A percentile compares a stretch with the other conserved stretches of the same genome.
These are phyloP conservation scores for Pogonocichla stellata DNA, from an alignment of 2,113 vertebrate genomes.

Conservation along the genomic window DNA sequence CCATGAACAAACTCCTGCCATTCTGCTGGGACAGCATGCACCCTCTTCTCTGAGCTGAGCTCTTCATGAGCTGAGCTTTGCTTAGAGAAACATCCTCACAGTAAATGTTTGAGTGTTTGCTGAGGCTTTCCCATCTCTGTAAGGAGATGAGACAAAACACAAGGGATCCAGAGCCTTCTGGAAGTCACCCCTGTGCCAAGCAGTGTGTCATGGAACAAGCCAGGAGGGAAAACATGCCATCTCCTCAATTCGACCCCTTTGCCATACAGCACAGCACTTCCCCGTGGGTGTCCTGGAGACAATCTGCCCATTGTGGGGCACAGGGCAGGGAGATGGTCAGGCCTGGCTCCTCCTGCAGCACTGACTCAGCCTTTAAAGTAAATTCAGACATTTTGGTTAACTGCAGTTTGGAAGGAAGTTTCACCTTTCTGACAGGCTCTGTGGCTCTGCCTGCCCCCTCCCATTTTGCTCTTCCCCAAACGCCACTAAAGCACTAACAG, in stretches of 20 bases:
- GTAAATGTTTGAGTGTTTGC: neutral
- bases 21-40: fast-evolving
- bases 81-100: neutral
- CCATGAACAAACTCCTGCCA: neutral
- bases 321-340: too few relatives aligned
- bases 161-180: neutral
- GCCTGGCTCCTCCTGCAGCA: fast-evolving
- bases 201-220: fast-evolving
- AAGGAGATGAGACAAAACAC: fast-evolving
- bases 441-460: neutral
- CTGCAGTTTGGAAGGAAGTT: neutral
- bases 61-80: neutral
- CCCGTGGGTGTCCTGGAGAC: neutral
- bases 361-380: neutral
- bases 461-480: neutral
- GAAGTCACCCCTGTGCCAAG: fast-evolving
- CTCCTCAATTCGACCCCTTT: fast-evolving
- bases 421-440: neutral
- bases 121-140: neutral
- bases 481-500: neutral
- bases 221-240: neutral
- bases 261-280: neutral
- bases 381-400: constrained; percentile 1
- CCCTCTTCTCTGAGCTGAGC: neutral
- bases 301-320: fast-evolving